These are phyloP conservation scores for Hucho hucho DNA, from an alignment of 2,113 vertebrate genomes.

Conservation along the genomic window DNA sequence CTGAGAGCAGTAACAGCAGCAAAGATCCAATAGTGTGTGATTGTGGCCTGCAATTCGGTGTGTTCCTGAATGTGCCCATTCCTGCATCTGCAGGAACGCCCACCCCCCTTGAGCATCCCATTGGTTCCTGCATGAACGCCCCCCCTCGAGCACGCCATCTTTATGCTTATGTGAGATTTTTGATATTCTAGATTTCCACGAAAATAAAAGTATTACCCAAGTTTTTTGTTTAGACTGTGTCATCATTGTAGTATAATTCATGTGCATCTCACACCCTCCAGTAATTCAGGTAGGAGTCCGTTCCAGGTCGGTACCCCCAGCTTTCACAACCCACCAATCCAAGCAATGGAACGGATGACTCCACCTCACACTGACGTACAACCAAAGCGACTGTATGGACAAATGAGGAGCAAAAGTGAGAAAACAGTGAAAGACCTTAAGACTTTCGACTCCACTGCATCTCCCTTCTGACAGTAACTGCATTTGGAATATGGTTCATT, in stretches of 20 bases:
- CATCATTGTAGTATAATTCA: too few species aligned
- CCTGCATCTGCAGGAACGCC: too few species aligned
- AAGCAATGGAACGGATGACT: constrained; percentile 67
- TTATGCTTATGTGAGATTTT: too few species aligned
- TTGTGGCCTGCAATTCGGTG: background rate
- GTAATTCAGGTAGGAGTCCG: background rate
- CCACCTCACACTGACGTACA: constrained; percentile 61
- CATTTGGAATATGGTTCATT: accelerated
- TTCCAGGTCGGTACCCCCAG: constrained; percentile 46
- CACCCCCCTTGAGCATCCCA: too few species aligned
- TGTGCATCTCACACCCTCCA: constrained; percentile 55
- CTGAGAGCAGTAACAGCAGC: background rate
- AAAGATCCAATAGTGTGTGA: too few species aligned
- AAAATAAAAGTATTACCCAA: too few species aligned
- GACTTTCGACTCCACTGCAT: too few species aligned
- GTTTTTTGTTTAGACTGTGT: background rate
- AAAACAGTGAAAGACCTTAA: constrained; percentile 77
- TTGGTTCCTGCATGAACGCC: too few species aligned
- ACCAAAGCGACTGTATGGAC: constrained; percentile 29
- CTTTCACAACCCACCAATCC: constrained; percentile 74
- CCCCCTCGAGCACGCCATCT: too few species aligned
- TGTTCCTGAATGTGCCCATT: too few species aligned
- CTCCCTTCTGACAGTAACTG: too few species aligned
- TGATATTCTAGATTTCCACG: too few species aligned
- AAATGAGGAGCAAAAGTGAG: constrained; percentile 33